Percentiles rank a stretch among this genome's conserved stretches.
Evolutionary conservation across 2,888 invertebrate genomes (phyloP).

Genomic region (Apoda limacodes): DNA sequence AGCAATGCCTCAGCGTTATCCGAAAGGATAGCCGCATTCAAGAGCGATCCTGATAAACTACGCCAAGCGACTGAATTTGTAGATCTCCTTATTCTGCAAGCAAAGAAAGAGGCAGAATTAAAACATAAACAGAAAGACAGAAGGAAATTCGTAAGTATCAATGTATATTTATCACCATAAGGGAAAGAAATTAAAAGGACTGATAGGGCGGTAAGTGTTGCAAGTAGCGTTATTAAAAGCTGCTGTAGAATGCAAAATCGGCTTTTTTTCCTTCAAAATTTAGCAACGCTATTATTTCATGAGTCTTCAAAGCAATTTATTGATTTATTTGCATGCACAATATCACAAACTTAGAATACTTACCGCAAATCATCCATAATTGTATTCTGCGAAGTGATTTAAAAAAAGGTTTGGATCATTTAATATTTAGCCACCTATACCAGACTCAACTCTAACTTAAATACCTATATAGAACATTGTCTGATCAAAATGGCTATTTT

Average conservation of each 20-base stretch:
- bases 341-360: too few relatives aligned
- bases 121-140: conserved; percentile 70
- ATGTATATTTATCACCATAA: conserved; percentile 60
- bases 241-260: conserved; percentile 47
- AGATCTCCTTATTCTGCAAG: conserved; percentile 71
- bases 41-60: conserved; percentile 71
- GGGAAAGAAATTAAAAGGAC: conserved; percentile 43
- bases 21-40: conserved; percentile 67
- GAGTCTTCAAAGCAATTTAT: too few relatives aligned
- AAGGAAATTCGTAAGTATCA: conserved; percentile 69
- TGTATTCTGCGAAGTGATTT: too few relatives aligned
- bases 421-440: too few relatives aligned
- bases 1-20: conserved; percentile 47
- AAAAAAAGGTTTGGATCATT: not conserved
- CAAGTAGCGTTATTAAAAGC: conserved; percentile 35
- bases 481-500: too few relatives aligned
- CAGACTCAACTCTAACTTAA: too few relatives aligned
- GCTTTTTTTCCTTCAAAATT: conserved; percentile 32
- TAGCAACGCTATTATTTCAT: not conserved
- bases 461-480: too few relatives aligned
- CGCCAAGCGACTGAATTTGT: conserved; percentile 70
- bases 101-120: conserved; percentile 69
- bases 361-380: too few relatives aligned
- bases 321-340: too few relatives aligned
- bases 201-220: conserved; percentile 67